Conservation (phyloP, 2,113 vertebrate genomes). For the Malurus cyaneus region DNA sequence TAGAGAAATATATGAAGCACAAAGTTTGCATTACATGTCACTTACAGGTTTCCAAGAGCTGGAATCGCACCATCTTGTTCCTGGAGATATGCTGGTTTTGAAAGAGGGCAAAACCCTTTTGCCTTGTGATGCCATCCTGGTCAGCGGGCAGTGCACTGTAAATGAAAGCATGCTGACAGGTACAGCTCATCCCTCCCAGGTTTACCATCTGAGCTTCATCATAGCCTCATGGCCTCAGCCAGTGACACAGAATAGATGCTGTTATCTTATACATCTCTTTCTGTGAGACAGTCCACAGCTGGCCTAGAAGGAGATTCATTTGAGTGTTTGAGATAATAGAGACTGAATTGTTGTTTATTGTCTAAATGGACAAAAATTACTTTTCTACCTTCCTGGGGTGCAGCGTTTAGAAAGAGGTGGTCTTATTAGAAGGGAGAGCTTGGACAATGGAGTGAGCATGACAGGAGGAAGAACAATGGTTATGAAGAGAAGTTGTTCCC, state of each 20-base stretch:
- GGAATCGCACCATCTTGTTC: constrained; percentile 75
- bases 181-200: background rate
- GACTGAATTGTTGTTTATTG: background rate
- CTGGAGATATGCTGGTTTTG: constrained; percentile 76
- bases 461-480: background rate
- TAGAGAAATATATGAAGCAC: background rate
- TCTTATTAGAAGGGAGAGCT: background rate
- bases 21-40: background rate
- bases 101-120: constrained; percentile 66
- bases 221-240: background rate
- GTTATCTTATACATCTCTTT: background rate
- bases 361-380: background rate
- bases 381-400: background rate
- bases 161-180: constrained; percentile 84
- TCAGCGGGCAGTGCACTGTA: constrained; percentile 74
- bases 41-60: constrained; percentile 68
- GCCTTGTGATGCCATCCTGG: constrained; percentile 78
- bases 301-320: background rate
- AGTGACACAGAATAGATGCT: background rate
- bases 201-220: background rate
- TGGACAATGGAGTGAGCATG: background rate
- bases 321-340: background rate
- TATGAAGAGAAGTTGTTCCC: background rate
- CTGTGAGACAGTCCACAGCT: background rate
- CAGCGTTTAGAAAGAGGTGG: background rate